Evolutionary conservation across 2,797 vertebrate species (phyloP), one percentile per base, ranked within the genome.

Genomic region (Acanthurus lineatus): DNA sequence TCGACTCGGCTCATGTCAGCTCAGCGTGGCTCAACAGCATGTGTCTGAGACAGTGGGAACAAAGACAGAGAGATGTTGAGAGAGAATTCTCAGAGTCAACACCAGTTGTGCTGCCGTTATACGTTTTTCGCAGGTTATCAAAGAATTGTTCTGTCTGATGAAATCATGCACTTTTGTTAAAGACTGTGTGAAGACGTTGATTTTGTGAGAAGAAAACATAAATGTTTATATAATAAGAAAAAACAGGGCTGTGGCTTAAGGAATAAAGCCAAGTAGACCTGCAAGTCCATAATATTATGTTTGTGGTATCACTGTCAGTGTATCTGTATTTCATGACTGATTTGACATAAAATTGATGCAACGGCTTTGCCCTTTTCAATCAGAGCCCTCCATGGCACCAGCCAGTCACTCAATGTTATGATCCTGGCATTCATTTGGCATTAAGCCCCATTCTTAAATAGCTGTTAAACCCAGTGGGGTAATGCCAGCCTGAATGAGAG

Each of bases 1-100:
- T 93, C 86, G 79, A 89, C 88, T 89, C 70, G 76, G 89, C 93
- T 94, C 92, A 87, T 91, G 91, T 89, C 88, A 90, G 92, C 91
- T 93, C 91, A 92, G 88, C 8, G 72, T 73, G 81, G 90, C 92
- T 94, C 91, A 92, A 67, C 84, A 89, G 90, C 87, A 89, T 92
- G 88, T 89, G 90, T 92, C 89, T 92, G 67, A 92, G 91, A 86
- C 82, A 85, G 86, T 91, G 89, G 91, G 90, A 92, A 92, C 91
- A 92, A 92, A 93, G 91, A 90, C 84, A 14, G 73, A 71, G 73
- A 85, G 78, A 73, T 85, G 80, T 56, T 83, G 76, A 38, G 76
- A 61, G 60, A 81, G 80, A 83, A 51, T 38, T 54, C 70, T 77
- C 51, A 25, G 57, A 84, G 69, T 86, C 63, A 67, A 87, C 87